Conservation (phyloP, 2,888 invertebrate species). For the Philereme vetulata region DNA sequence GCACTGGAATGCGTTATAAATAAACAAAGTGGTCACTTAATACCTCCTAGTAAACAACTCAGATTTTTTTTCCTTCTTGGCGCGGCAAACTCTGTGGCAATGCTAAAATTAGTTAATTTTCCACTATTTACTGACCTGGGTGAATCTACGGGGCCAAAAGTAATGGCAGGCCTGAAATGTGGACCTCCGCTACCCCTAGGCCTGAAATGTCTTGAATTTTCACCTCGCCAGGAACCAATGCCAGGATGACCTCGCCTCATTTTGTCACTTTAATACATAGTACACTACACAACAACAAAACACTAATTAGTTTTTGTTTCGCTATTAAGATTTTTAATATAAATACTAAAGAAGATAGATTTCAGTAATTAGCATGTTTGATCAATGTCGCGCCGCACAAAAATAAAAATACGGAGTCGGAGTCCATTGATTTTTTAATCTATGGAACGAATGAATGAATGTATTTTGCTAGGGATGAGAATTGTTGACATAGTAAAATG, state of each 20-base stretch:
- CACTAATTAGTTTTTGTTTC: conserved; percentile 8
- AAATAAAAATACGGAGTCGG: conserved; percentile 48
- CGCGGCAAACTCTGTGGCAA: conserved; percentile 56
- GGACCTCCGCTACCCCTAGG: conserved; percentile 63
- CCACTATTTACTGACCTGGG: conserved; percentile 53
- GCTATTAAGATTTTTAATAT: conserved; percentile 1
- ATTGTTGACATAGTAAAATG: too few species aligned
- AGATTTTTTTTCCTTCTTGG: conserved; percentile 38
- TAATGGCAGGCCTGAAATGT: conserved; percentile 61
- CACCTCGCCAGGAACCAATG: conserved; percentile 74
- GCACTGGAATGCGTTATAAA: too few species aligned
- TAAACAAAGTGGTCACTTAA: too few species aligned
- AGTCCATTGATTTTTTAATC: conserved; percentile 15
- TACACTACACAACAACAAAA: conserved; percentile 37
- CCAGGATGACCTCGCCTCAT: conserved; percentile 80
- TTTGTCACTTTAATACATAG: conserved; percentile 61
- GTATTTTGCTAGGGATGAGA: too few species aligned
- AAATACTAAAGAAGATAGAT: conserved; percentile 10
- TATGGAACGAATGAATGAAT: too few species aligned
- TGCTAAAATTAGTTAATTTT: conserved; percentile 20
- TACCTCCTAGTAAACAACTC: too few species aligned
- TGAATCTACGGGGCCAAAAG: conserved; percentile 50
- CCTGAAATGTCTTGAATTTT: conserved; percentile 71
- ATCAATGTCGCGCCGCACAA: conserved; percentile 60
- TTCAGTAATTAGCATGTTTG: conserved; percentile 47